Conservation (phyloP, 2,113 vertebrate species). For the Amphilophus citrinellus region DNA sequence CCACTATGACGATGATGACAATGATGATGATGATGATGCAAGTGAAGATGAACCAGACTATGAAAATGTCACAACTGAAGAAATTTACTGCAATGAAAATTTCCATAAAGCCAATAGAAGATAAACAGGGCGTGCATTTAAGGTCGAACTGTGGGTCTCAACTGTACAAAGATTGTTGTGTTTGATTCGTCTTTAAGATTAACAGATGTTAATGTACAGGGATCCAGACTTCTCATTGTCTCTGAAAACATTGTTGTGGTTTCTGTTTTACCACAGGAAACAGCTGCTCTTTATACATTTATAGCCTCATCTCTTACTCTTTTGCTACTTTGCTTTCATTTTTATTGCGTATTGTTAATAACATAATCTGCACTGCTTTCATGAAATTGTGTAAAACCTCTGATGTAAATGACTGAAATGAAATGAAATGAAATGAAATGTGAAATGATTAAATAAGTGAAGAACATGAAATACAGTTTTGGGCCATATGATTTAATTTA, state of each 20-base stretch:
- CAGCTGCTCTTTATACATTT: background rate
- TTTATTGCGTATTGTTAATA: background rate
- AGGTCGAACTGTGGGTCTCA: background rate
- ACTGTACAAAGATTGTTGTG: background rate
- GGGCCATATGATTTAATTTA: too few species aligned
- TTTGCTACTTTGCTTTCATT: background rate
- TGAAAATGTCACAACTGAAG: slow-evolving; percentile 6
- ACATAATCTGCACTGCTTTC: background rate
- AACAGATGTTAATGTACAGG: background rate
- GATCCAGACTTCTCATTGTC: background rate
- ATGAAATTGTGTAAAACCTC: background rate
- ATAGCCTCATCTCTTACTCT: background rate
- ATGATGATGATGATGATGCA: background rate
- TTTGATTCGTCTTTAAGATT: background rate
- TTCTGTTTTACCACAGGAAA: background rate
- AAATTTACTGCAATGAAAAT: background rate
- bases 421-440: too few species aligned
- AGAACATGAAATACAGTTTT: too few species aligned
- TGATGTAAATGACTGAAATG: too few species aligned
- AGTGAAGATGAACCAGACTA: background rate
- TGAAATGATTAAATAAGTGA: too few species aligned
- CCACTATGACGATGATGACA: too few species aligned
- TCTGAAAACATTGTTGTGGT: background rate
- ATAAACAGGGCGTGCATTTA: background rate
- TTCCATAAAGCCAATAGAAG: background rate